A percentile compares a stretch with the other conserved stretches of the same genome.
These are phyloP conservation scores for Toxotes chatareus DNA, from an alignment of 2,113 vertebrate genomes.

Conservation along the genomic window DNA sequence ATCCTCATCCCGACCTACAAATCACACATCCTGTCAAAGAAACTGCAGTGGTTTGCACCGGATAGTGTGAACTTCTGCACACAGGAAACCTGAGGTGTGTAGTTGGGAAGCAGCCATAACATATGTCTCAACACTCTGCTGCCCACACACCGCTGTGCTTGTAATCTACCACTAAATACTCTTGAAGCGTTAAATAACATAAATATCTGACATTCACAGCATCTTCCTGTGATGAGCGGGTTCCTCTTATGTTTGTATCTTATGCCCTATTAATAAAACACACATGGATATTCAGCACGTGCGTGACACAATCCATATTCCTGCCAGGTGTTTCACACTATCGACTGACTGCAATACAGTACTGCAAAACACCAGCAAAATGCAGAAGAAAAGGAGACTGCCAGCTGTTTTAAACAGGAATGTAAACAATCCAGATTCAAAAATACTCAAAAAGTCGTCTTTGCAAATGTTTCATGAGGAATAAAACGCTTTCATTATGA, in stretches of 20 bases:
- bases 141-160: too few relatives aligned
- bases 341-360: neutral
- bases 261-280: too few relatives aligned
- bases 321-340: neutral
- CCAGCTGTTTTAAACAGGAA: neutral
- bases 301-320: neutral
- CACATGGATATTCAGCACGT: neutral
- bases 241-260: too few relatives aligned
- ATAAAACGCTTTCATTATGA: neutral
- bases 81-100: neutral
- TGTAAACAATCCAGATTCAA: neutral
- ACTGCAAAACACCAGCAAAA: neutral
- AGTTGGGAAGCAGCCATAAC: neutral
- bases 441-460: too few relatives aligned
- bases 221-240: too few relatives aligned
- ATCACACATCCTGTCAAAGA: conserved; percentile 23
- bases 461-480: too few relatives aligned
- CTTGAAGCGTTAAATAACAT: conserved; percentile 5
- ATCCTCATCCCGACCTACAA: conserved; percentile 19
- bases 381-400: neutral
- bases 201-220: neutral
- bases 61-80: neutral
- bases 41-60: neutral
- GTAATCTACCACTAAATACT: neutral
- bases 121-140: neutral